Base-by-base conservation (phyloP, 2,797 vertebrate species). In the Eurystomus glaucurus region DNA sequence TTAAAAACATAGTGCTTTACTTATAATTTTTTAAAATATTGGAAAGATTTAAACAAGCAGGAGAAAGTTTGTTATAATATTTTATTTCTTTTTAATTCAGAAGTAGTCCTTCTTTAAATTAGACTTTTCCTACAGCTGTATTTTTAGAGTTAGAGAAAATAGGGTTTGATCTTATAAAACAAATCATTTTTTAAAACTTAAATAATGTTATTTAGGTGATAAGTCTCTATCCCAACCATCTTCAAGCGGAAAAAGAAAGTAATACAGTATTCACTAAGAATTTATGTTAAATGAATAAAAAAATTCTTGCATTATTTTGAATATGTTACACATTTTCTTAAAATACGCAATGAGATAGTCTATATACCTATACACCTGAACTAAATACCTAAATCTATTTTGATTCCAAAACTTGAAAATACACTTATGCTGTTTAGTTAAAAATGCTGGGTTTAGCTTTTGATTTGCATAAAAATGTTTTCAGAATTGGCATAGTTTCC, bases 401-500 rank as follows among this genome's bases (percentile, higher is more conserved):
- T 62, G 23, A 51, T 76, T 91, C 37, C 33, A 55, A 72, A 65
- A 39, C 18, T 50, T 82, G 70, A 81, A 57, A 75, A 87, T 48
- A 13, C 3, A 16, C 3, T 75, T 55, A 11, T 1, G 18, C 52
- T 77, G 39, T 72, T 91, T 43, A 68, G 65, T 58, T 76, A 28
- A 45, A 90, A 93, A 61, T 50, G 33, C 60, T 61, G 60, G 20
- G 0, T 93, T 95, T 91, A 75, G 75, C 84, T 93, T 92, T 88
- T 55, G 37, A 28, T 95, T 76, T 92, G 46, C 90, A 82, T 39
- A 12, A 79, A 88, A 94, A 23, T 71, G 68, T 52, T 90, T 88
- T 43, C 71, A 50, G 96, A 72, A 76, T 52, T 96, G 88, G 85
- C 86, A 62, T 79, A 37, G 54, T 46, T 78, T 88, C 66, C 94